Evolutionary conservation across 2,888 invertebrate genomes (phyloP).

Genomic region (Oscheius myriophilus): DNA sequence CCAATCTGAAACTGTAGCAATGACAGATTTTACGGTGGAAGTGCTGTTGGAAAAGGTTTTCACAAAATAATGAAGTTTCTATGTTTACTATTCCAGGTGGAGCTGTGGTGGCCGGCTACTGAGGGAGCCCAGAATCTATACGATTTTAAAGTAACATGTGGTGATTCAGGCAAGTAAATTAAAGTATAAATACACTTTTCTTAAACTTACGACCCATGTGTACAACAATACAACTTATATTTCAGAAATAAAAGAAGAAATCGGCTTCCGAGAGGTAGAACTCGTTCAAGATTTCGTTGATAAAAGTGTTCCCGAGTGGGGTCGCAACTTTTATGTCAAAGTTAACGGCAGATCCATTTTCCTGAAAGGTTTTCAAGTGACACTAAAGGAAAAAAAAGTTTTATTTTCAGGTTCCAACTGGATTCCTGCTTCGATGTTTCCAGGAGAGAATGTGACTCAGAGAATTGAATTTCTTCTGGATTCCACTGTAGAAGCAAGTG

Average conservation of each 20-base stretch:
- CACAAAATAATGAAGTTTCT: background rate
- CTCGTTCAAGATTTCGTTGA: constrained; percentile 75
- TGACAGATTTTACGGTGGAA: constrained; percentile 8
- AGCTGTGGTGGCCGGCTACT: constrained; percentile 95
- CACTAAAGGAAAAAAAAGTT: background rate
- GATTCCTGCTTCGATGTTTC: constrained; percentile 65
- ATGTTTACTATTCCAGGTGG: constrained; percentile 67
- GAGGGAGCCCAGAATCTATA: constrained; percentile 85
- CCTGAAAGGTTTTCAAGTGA: constrained; percentile 77
- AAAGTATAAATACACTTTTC: too few relatives aligned
- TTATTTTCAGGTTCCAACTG: constrained; percentile 58
- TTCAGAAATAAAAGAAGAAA: constrained; percentile 65
- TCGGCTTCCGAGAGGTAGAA: constrained; percentile 88
- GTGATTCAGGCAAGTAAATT: constrained; percentile 23
- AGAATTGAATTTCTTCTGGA: constrained; percentile 50
- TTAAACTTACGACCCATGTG: too few relatives aligned
- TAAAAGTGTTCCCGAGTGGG: constrained; percentile 71
- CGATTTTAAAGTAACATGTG: constrained; percentile 50
- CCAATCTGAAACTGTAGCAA: background rate
- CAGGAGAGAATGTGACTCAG: constrained; percentile 35
- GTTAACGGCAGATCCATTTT: constrained; percentile 88
- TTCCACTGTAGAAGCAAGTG: constrained; percentile 47
- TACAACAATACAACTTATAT: background rate
- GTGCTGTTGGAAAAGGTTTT: constrained; percentile 13
- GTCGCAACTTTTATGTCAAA: constrained; percentile 82